These are phyloP conservation scores for Loxodonta africana DNA, from an alignment of 2,113 vertebrate species.

Conservation along the genomic window DNA sequence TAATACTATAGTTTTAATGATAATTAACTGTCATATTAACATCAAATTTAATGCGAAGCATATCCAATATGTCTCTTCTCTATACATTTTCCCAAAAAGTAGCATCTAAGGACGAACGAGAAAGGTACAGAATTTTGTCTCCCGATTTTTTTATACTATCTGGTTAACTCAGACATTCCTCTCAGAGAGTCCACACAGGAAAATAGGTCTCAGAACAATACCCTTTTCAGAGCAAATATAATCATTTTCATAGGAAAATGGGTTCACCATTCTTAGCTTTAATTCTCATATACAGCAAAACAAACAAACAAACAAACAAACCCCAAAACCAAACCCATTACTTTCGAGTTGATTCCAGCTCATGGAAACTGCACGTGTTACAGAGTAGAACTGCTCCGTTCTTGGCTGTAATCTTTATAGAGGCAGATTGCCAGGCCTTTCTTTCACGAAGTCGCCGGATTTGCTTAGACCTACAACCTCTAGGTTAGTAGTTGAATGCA, in stretches of 20 bases:
- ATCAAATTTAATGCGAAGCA: not conserved
- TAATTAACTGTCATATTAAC: not conserved
- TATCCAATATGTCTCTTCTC: not conserved
- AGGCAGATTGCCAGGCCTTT: not conserved
- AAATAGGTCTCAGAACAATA: not conserved
- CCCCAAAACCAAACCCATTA: not conserved
- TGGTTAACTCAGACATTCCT: not conserved
- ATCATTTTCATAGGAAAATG: not conserved
- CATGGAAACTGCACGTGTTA: too few species aligned
- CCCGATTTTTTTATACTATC: not conserved
- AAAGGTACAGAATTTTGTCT: not conserved
- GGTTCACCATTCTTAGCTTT: not conserved
- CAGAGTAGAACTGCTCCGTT: not conserved
- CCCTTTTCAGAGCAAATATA: not conserved
- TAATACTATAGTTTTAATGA: not conserved
- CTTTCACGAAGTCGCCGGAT: not conserved
- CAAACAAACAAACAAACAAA: not conserved
- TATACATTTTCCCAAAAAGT: not conserved
- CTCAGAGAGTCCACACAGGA: not conserved
- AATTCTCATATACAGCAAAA: not conserved
- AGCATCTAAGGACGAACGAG: not conserved
- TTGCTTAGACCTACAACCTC: not conserved
- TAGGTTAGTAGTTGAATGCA: not conserved
- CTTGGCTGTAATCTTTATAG: not conserved
- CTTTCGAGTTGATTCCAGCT: too few species aligned